These are phyloP conservation scores for Clusia tigrina DNA, from an alignment of 2,888 invertebrate genomes.

Conservation along the genomic window DNA sequence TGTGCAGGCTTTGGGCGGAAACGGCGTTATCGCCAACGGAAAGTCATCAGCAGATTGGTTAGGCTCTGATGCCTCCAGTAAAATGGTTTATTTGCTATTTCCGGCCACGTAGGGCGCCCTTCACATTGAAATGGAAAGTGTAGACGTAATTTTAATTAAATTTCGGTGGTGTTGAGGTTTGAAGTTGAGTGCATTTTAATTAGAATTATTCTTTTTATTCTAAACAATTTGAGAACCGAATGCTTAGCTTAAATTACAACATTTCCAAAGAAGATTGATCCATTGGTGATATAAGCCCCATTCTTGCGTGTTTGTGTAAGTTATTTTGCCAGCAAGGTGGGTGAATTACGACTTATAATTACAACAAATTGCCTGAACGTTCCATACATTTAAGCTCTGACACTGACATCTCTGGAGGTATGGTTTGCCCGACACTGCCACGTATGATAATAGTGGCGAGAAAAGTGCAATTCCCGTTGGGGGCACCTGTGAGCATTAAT, in stretches of 20 bases:
- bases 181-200: not conserved
- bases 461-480: not conserved
- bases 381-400: too few species aligned
- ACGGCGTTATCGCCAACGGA: not conserved
- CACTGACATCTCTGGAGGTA: too few species aligned
- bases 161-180: not conserved
- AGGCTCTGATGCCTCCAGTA: not conserved
- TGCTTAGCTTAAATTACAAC: not conserved
- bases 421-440: not conserved
- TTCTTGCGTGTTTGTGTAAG: too few species aligned
- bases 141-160: conserved; percentile 1
- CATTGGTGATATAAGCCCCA: too few species aligned
- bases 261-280: too few species aligned
- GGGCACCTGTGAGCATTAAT: not conserved
- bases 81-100: not conserved
- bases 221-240: not conserved
- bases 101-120: not conserved
- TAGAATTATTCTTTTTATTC: not conserved
- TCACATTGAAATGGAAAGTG: conserved; percentile 5
- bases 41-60: conserved; percentile 11
- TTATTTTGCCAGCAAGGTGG: not conserved
- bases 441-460: not conserved
- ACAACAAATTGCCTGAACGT: not conserved
- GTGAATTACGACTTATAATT: not conserved
- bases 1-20: not conserved